These are phyloP conservation scores for Sebastes hubbsi DNA, from an alignment of 2,797 vertebrate species.

Conservation along the genomic window DNA sequence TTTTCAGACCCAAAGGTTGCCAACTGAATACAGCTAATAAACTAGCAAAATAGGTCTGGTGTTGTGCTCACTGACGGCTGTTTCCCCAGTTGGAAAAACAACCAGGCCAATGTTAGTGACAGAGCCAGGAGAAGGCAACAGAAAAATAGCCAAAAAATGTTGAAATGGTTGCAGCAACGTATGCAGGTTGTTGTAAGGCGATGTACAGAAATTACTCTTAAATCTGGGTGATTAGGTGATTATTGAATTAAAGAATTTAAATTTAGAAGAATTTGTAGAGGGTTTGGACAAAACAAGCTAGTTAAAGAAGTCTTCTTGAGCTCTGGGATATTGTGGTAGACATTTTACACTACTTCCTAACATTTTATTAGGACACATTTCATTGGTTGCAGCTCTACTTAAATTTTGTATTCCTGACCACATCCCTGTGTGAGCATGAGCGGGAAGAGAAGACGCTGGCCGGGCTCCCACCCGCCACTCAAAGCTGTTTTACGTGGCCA, in stretches of 20 bases:
- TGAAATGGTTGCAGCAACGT: fast-evolving
- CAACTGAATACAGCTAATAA: background rate
- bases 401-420: constrained; percentile 20
- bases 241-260: background rate
- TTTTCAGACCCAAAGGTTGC: too few relatives aligned
- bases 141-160: background rate
- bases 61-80: background rate
- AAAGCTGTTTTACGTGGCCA: background rate
- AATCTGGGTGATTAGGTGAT: background rate
- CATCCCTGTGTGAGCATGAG: constrained; percentile 10
- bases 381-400: background rate
- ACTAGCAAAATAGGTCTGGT: background rate
- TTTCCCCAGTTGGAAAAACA: background rate
- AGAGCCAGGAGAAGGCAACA: fast-evolving
- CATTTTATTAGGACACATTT: background rate
- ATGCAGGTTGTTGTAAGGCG: too few relatives aligned
- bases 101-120: background rate
- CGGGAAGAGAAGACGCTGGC: constrained; percentile 19
- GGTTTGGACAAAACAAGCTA: background rate
- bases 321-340: background rate
- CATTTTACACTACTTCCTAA: background rate
- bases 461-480: constrained; percentile 16
- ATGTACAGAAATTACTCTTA: too few relatives aligned
- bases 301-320: background rate
- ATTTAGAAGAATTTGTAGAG: background rate